A percentile compares a stretch with the other conserved stretches of the same genome.
Evolutionary conservation across 23 tunicate genomes (phyloP).

Genomic region (Diplosoma virens): DNA sequence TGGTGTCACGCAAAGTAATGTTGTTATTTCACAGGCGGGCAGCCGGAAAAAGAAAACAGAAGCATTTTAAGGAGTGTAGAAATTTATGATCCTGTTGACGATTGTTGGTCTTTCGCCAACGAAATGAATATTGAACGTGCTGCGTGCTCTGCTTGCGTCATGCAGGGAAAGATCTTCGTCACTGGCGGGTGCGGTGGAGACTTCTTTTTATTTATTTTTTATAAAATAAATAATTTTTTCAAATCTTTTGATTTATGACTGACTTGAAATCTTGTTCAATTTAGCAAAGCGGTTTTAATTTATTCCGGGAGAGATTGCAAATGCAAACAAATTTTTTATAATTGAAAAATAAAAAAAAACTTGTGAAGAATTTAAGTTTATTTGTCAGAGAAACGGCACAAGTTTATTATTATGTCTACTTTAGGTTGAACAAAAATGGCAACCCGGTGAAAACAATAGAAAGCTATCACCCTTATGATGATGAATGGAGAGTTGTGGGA

Average conservation of each 20-base stretch:
- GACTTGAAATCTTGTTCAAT: too few relatives aligned
- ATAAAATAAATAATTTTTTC: too few relatives aligned
- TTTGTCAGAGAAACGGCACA: not conserved
- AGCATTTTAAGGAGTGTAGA: slow-evolving; percentile 27
- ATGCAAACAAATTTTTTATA: too few relatives aligned
- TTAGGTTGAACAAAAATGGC: slow-evolving; percentile 17
- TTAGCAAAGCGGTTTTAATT: too few relatives aligned
- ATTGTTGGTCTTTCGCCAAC: slow-evolving; percentile 6
- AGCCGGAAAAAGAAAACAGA: slow-evolving; percentile 3
- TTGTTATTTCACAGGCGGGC: slow-evolving; percentile 14
- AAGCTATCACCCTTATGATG: slow-evolving; percentile 6
- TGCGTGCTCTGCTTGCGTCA: slow-evolving; percentile 29
- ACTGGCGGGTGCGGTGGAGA: slow-evolving; percentile 48
- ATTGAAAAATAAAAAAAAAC: too few relatives aligned
- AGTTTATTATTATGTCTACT: not conserved
- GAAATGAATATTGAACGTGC: slow-evolving; percentile 17
- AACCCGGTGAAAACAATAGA: slow-evolving; percentile 10
- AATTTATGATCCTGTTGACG: slow-evolving; percentile 8
- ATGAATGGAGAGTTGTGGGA: slow-evolving; percentile 16
- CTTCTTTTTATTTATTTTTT: too few relatives aligned
- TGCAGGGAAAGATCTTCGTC: slow-evolving; percentile 32
- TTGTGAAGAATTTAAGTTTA: not conserved
- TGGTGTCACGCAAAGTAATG: too few relatives aligned
- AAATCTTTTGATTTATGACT: too few relatives aligned
- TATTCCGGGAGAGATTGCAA: too few relatives aligned